Conservation (phyloP, 1,140 invertebrate genomes). For the Daktulosphaira vitifoliae region DNA sequence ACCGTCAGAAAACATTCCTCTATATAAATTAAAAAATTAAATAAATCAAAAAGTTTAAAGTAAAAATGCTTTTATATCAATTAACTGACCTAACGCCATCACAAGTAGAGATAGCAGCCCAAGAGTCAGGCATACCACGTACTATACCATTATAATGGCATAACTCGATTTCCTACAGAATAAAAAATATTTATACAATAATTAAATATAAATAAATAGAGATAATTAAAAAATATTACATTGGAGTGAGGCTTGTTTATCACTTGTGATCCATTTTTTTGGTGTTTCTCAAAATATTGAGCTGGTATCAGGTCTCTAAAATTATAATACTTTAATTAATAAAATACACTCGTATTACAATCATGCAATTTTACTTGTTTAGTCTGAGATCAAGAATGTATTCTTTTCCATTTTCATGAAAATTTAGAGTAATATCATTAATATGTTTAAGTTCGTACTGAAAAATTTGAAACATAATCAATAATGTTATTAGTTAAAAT, state of each 20-base stretch:
- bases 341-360: neutral
- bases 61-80: neutral
- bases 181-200: constrained; percentile 6
- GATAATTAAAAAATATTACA: constrained; percentile 45
- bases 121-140: constrained; percentile 58
- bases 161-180: constrained; percentile 56
- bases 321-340: neutral
- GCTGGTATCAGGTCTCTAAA: constrained; percentile 59
- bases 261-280: constrained; percentile 56
- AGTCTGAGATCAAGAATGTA: constrained; percentile 63
- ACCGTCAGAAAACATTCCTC: constrained; percentile 75
- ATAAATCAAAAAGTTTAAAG: neutral
- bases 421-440: constrained; percentile 56
- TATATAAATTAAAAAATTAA: constrained; percentile 37
- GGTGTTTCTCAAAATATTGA: constrained; percentile 63
- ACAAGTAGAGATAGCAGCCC: constrained; percentile 81
- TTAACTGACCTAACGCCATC: constrained; percentile 52
- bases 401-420: constrained; percentile 56
- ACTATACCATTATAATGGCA: constrained; percentile 79
- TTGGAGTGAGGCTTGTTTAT: constrained; percentile 52
- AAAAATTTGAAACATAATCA: constrained; percentile 41
- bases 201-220: neutral
- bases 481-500: too few relatives aligned
- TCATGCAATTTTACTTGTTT: constrained; percentile 47
- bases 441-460: constrained; percentile 58